Conservation (phyloP, 2,113 vertebrate genomes). For the Eublepharis macularius region DNA sequence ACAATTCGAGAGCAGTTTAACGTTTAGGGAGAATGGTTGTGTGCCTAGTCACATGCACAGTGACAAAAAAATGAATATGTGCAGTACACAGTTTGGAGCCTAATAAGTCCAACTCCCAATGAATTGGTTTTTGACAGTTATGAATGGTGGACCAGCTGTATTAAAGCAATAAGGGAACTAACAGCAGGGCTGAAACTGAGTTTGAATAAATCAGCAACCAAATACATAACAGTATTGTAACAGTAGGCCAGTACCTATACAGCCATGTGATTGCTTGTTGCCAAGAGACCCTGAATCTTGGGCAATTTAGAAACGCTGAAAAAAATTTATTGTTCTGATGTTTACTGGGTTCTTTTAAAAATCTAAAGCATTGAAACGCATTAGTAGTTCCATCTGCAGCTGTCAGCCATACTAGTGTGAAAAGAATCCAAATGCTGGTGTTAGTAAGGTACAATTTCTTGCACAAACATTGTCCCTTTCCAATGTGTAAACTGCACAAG, state of each 20-base stretch:
- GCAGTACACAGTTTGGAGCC: slow-evolving; percentile 64
- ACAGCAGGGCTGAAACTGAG: slow-evolving; percentile 73
- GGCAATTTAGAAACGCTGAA: slow-evolving; percentile 71
- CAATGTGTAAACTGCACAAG: not conserved
- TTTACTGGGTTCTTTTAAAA: slow-evolving; percentile 71
- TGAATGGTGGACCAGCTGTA: slow-evolving; percentile 80
- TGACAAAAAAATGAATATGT: slow-evolving; percentile 48
- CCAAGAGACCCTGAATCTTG: slow-evolving; percentile 68
- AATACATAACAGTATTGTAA: slow-evolving; percentile 61
- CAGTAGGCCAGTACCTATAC: slow-evolving; percentile 66
- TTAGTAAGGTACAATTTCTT: not conserved
- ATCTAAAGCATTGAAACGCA: slow-evolving; percentile 60
- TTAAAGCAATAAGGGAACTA: slow-evolving; percentile 80
- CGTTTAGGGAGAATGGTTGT: slow-evolving; percentile 28
- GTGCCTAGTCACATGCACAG: slow-evolving; percentile 48
- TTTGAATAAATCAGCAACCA: slow-evolving; percentile 85
- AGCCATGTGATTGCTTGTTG: slow-evolving; percentile 75
- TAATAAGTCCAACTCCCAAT: slow-evolving; percentile 78
- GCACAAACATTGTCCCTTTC: not conserved
- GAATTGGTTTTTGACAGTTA: slow-evolving; percentile 86
- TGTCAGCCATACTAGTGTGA: not conserved
- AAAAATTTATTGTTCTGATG: slow-evolving; percentile 66
- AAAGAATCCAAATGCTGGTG: not conserved
- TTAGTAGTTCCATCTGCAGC: slow-evolving; percentile 19
- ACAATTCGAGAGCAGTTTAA: slow-evolving; percentile 43